Percentiles rank a stretch among this genome's conserved stretches.
Evolutionary conservation across 2,888 invertebrate genomes (phyloP).

Genomic region (Cyrtodaria siliqua): DNA sequence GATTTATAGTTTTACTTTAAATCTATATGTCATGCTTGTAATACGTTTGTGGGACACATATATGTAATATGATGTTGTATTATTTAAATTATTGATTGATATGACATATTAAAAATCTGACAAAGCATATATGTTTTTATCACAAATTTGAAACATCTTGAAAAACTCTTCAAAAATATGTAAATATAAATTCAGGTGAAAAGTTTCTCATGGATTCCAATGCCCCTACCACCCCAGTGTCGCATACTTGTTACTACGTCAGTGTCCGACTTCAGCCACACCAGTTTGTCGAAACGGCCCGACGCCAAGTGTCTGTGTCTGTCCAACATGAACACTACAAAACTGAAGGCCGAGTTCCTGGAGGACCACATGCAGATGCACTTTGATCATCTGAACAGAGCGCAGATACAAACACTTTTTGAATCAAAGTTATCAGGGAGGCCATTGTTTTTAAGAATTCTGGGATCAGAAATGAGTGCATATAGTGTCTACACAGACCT

Average conservation of each 20-base stretch:
- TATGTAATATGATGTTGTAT: too few relatives aligned
- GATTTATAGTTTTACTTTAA: too few relatives aligned
- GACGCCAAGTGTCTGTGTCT: conserved; percentile 71
- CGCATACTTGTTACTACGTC: conserved; percentile 79
- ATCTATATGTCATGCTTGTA: too few relatives aligned
- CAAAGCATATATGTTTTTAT: too few relatives aligned
- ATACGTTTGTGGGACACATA: too few relatives aligned
- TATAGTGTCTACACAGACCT: conserved; percentile 72
- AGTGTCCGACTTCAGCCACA: conserved; percentile 78
- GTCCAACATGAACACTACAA: conserved; percentile 65
- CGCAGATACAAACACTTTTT: conserved; percentile 66
- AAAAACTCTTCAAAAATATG: too few relatives aligned
- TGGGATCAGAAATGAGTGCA: conserved; percentile 77
- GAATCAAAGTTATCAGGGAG: conserved; percentile 69
- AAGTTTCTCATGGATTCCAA: conserved; percentile 81
- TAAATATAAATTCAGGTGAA: conserved; percentile 79
- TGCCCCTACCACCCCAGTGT: conserved; percentile 80
- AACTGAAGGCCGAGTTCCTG: conserved; percentile 65
- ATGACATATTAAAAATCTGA: too few relatives aligned
- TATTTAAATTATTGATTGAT: too few relatives aligned
- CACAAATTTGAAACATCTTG: too few relatives aligned
- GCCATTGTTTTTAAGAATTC: conserved; percentile 77
- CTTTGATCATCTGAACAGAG: conserved; percentile 66
- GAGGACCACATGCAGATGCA: conserved; percentile 71
- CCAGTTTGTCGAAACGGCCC: conserved; percentile 69